These are phyloP conservation scores for Gallinago solitaria DNA, from an alignment of 2,797 vertebrate species.

Conservation along the genomic window DNA sequence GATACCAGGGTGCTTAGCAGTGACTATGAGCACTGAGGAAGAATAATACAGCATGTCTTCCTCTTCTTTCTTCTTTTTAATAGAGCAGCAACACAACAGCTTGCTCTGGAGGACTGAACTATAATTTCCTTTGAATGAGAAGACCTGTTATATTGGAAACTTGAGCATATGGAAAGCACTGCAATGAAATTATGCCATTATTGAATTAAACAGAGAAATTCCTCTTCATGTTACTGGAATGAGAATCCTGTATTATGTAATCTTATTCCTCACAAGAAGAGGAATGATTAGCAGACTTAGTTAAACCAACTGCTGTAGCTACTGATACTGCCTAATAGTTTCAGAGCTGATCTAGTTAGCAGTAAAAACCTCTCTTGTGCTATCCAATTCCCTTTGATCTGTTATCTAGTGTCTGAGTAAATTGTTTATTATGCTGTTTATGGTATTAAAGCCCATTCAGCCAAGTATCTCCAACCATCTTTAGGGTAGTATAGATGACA, in stretches of 20 bases:
- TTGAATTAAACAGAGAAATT: not conserved
- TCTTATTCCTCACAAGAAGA: fast-evolving
- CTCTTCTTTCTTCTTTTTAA: not conserved
- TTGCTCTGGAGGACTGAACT: not conserved
- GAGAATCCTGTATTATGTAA: not conserved
- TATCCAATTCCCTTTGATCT: not conserved
- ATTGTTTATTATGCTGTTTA: not conserved
- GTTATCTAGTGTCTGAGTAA: not conserved
- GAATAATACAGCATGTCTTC: not conserved
- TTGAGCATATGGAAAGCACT: not conserved
- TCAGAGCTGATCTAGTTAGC: not conserved
- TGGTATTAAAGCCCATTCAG: not conserved
- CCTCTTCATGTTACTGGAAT: not conserved
- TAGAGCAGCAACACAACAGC: not conserved
- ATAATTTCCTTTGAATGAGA: not conserved
- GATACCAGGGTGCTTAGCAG: not conserved
- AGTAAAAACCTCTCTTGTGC: not conserved
- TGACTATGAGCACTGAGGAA: not conserved
- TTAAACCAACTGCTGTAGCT: not conserved
- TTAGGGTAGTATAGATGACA: fast-evolving
- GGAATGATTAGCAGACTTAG: not conserved
- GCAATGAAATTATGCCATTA: not conserved
- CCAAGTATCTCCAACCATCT: not conserved
- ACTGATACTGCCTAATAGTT: not conserved
- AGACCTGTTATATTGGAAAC: not conserved